Base-by-base conservation (phyloP, 2,113 vertebrate genomes). In the Albula goreensis region DNA sequence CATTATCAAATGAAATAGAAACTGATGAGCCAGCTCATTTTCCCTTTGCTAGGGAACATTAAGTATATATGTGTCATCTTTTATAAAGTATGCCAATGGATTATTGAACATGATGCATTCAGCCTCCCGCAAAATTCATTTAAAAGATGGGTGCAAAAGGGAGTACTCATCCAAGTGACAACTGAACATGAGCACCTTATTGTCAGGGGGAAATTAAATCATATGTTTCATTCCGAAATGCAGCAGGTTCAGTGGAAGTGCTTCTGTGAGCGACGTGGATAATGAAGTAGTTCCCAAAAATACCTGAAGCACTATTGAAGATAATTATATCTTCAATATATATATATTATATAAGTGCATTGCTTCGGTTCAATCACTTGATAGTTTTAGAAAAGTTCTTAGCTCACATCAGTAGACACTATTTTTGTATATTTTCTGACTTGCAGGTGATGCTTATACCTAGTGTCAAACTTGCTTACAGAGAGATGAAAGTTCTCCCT, bases 1-100 rank as follows among this genome's bases (percentile, higher is more conserved):
- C 83, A 81, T 89, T 50, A 86, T 85, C 80, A 86, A 85, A 89
- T 88, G 83, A 86, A 85, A 70, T 19, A 80, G 63, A 89, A 89
- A 60, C 19, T 74, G 85, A 88, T 87, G 88, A 88, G 56, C 85
- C 81, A 85, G 78, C 79, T 80, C 83, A 74, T 60, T 57, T 50
- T 17, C 56, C 56, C 77, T 31, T 13, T 78, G 84, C 86, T 50
- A 78, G 66, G n/a, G 66, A 49, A 89, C 49, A 81, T 83, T 74
- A 83, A 22, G 82, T 53, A 56, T 78, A n/a, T 50, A 83, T 49
- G 19, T 80, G 74, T 13, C 78, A 80, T 74, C 50, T 15, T 50
- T 81, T 49, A 79, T 85, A 66, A 81, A 49, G 50, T 49, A 70
- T 74, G 51, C 52, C 10, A 84, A 70, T 74, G 41, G 7, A 10